phyloP scores from a whole-genome alignment of 2,797 vertebrate genomes.

The Hylomyscus alleni region DNA sequence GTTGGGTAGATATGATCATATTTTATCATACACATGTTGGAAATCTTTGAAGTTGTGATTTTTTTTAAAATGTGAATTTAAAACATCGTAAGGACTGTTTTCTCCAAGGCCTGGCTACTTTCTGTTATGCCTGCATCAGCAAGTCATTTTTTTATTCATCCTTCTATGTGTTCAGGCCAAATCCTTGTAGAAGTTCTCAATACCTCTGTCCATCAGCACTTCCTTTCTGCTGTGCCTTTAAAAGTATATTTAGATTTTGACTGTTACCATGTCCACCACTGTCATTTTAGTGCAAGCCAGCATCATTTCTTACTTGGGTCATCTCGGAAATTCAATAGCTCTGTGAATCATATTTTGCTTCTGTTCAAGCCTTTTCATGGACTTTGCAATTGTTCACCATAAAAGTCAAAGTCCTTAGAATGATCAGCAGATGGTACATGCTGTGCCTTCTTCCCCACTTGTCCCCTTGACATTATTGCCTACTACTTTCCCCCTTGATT shows the following conservation, averaged over 20 bases:
- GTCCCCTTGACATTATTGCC: conserved; percentile 29
- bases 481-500: conserved; percentile 44
- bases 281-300: conserved; percentile 1
- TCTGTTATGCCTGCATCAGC: not conserved
- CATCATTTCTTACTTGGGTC: conserved; percentile 41
- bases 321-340: not conserved
- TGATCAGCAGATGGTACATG: conserved; percentile 30
- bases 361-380: conserved; percentile 5
- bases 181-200: not conserved
- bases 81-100: not conserved
- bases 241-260: conserved; percentile 55
- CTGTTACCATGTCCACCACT: not conserved
- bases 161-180: conserved; percentile 24
- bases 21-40: not conserved
- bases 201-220: not conserved
- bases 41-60: not conserved
- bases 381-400: conserved; percentile 31
- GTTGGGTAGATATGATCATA: not conserved
- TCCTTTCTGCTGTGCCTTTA: not conserved
- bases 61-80: not conserved
- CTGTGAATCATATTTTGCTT: not conserved
- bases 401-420: conserved; percentile 60
- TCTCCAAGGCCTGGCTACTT: not conserved
- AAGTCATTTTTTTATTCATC: conserved; percentile 36
- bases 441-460: conserved; percentile 4